A percentile compares a stretch with the other conserved stretches of the same genome.
Conservation (phyloP, 2,888 invertebrate genomes). For the Pterobdella sp. region DNA sequence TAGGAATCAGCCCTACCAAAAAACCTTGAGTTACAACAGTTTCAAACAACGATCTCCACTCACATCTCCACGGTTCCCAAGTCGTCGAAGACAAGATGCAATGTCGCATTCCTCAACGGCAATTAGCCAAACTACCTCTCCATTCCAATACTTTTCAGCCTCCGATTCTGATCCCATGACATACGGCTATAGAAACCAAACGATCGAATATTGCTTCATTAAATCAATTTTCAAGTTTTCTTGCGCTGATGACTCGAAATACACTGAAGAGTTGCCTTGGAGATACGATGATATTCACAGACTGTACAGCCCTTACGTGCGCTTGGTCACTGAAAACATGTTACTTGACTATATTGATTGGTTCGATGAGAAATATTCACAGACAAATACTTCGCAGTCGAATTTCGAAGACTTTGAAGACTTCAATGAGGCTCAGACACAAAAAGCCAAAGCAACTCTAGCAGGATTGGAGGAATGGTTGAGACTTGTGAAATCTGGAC, state of each 20-base stretch:
- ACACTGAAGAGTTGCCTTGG: slow-evolving; percentile 28
- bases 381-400: neutral
- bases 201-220: slow-evolving; percentile 37
- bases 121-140: neutral
- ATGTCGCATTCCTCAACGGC: neutral
- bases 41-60: neutral
- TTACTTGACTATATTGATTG: slow-evolving; percentile 26
- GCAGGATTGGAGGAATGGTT: slow-evolving; percentile 21
- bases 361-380: neutral
- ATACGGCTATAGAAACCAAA: slow-evolving; percentile 38
- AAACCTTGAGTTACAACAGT: neutral
- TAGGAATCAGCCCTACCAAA: neutral
- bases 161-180: slow-evolving; percentile 29
- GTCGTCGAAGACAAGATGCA: neutral
- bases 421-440: neutral
- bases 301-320: slow-evolving; percentile 32
- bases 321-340: slow-evolving; percentile 22
- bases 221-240: slow-evolving; percentile 21
- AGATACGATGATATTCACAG: slow-evolving; percentile 34
- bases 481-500: slow-evolving; percentile 6
- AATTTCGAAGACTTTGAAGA: neutral
- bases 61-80: slow-evolving; percentile 2
- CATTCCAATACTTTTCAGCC: slow-evolving; percentile 26
- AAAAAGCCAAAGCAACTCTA: neutral
- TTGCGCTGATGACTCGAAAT: slow-evolving; percentile 26